phyloP scores from a whole-genome alignment of 2,113 vertebrate genomes.

The Pagrus major region DNA sequence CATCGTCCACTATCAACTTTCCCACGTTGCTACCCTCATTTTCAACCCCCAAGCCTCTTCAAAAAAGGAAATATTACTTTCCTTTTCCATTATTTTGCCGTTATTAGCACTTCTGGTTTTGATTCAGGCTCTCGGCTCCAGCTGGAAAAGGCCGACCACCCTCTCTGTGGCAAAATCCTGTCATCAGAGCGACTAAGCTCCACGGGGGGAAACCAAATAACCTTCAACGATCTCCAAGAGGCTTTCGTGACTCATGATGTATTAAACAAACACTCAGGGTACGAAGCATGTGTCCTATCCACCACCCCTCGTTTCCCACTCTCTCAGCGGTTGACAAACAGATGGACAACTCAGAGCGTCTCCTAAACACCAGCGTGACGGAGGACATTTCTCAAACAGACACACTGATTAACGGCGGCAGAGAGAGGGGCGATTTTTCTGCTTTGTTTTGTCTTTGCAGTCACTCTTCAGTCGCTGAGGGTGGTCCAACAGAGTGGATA shows the following conservation, averaged over 20 bases:
- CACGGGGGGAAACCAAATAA: slow-evolving; percentile 58
- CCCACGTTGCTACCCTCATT: neutral
- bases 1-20: neutral
- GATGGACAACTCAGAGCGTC: slow-evolving; percentile 49
- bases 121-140: too few species aligned
- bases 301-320: slow-evolving; percentile 60
- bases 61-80: neutral
- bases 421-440: slow-evolving; percentile 12
- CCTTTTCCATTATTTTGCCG: neutral
- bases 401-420: slow-evolving; percentile 39
- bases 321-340: slow-evolving; percentile 68
- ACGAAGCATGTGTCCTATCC: slow-evolving; percentile 52
- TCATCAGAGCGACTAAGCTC: slow-evolving; percentile 43
- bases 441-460: slow-evolving; percentile 16
- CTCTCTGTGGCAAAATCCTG: slow-evolving; percentile 47
- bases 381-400: slow-evolving; percentile 61
- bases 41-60: slow-evolving; percentile 5
- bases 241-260: slow-evolving; percentile 57
- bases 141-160: slow-evolving; percentile 61
- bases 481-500: slow-evolving; percentile 43
- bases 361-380: slow-evolving; percentile 17
- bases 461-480: slow-evolving; percentile 17
- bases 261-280: slow-evolving; percentile 63
- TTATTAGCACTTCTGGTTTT: slow-evolving; percentile 30
- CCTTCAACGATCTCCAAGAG: slow-evolving; percentile 50